These are phyloP conservation scores for Ammospiza caudacuta DNA, from an alignment of 2,113 vertebrate species.

Conservation along the genomic window DNA sequence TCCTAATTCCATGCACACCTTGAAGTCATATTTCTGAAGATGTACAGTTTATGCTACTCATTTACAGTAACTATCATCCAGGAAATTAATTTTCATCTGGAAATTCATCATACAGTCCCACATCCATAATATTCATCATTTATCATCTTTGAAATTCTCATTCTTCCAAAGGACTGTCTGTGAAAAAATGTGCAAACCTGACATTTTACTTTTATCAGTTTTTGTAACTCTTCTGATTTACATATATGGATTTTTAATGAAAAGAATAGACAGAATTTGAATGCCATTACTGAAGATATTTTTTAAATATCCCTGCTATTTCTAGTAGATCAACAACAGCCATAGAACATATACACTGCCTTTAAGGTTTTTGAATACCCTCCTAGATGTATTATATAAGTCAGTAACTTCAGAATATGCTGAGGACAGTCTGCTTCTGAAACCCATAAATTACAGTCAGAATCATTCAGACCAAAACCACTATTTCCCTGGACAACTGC, in stretches of 20 bases:
- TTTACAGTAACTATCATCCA: not conserved
- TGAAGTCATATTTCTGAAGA: not conserved
- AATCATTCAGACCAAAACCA: not conserved
- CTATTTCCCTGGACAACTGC: not conserved
- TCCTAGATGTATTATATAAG: not conserved
- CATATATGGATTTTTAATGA: not conserved
- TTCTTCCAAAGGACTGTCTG: not conserved
- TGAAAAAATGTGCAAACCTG: not conserved
- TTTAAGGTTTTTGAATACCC: not conserved
- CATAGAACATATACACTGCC: no score
- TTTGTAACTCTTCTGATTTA: not conserved
- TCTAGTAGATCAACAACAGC: not conserved
- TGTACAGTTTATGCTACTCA: not conserved
- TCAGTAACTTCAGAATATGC: not conserved
- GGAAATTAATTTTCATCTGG: not conserved
- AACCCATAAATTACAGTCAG: not conserved
- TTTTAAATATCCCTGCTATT: not conserved
- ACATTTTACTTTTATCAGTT: not conserved
- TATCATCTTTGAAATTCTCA: not conserved
- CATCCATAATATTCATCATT: not conserved
- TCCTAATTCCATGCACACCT: not conserved
- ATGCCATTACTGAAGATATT: not conserved
- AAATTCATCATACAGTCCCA: rapidly evolving
- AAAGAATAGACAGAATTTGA: not conserved
- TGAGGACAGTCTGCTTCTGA: not conserved